Evolutionary conservation across 2,888 invertebrate genomes (phyloP), one percentile per base, ranked within the genome.

Genomic region (Bombylius discolor): DNA sequence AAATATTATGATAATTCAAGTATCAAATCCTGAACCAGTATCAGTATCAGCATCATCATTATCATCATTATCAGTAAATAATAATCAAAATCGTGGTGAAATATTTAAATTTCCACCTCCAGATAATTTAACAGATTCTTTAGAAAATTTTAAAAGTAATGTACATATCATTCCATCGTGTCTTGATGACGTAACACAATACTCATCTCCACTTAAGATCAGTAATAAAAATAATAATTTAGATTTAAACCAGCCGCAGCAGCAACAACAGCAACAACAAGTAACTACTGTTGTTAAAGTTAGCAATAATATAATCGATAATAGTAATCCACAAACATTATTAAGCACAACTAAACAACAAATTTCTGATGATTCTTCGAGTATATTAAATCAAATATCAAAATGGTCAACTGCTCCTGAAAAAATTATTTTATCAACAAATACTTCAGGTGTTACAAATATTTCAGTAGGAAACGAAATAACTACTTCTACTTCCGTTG

Each of bases 1-100:
- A 0, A 81, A 81, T 60, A 72, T 81, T 42, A 81, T 81, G 33
- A 81, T 81, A 0, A 81, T 81, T n/a, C 76, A 81, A 73, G 80
- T 81, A 1, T 79, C 79, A 0, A 79, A 79, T 57, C 56, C 59
- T 47, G 62, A 64, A 58, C 65, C 67, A 50, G 65, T 68, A 33
- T 67, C 66, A 31, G 56, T 63, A 55, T 23, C 23, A 23, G 23
- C 23, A 23, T 23, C 23, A 23, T 23, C 23, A 23, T 23, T 23
- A 23, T 23, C 23, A 23, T 23, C 23, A 23, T 23, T 23, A 23
- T 23, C 23, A 23, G 3, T 23, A 23, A 23, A 23, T 23, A 23
- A 23, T 23, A 23, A 23, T 23, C 23, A 23, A 23, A 23, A 23
- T 23, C 23, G 23, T 23, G 67, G 67, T 7, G 72, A 73, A 51